Base-by-base conservation (phyloP, 2,113 vertebrate genomes). In the Oreochromis tanganicae region DNA sequence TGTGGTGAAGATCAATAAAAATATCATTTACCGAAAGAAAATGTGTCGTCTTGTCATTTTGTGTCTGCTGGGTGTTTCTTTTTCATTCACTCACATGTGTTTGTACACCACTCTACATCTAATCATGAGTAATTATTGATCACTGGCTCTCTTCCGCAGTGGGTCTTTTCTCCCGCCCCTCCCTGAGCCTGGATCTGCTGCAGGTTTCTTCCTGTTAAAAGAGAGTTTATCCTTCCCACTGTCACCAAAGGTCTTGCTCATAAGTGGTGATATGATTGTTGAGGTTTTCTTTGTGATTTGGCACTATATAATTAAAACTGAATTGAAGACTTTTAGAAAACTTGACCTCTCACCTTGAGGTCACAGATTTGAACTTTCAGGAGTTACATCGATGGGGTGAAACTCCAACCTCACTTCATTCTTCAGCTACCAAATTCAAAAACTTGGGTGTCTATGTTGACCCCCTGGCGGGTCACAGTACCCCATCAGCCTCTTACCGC, bases 1-100 rank as follows among this genome's bases (percentile, higher is more conserved):
- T 96, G 93, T 96, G 95, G 90, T 96, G 93, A 95, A 95, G 92
- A 95, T 93, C 89, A 98, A 98, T 98, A 98, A 98, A 92, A 97
- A 95, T 94, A 95, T 96, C 93, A 96, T 97, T 95, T 95, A 96
- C 85, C 96, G 94, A 92, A 81, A 89, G 84, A 83, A 55, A 87
- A 59, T 16, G 16, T 79, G 36, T 63, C 27, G 32, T 81, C 43
- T 75, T 68, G 27, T 29, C 3, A 46, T 71, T 59, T 5, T 10
- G 9, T 54, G n/a, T 34, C 6, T 66, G 29, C 59, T 63, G 32
- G 61, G 32, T n/a, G 61, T 36, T 66, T 66, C 2, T 36, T 36
- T 32, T 66, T 66, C 17, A 66, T 38, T 36, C 32, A 36, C 9
- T 66, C 32, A 12, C 1, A 3, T 5, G 5, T 66, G 34, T 36